Evolutionary conservation across 2,113 vertebrate species (phyloP), one percentile per base, ranked within the genome.

Genomic region (Muntiacus muntjak): DNA sequence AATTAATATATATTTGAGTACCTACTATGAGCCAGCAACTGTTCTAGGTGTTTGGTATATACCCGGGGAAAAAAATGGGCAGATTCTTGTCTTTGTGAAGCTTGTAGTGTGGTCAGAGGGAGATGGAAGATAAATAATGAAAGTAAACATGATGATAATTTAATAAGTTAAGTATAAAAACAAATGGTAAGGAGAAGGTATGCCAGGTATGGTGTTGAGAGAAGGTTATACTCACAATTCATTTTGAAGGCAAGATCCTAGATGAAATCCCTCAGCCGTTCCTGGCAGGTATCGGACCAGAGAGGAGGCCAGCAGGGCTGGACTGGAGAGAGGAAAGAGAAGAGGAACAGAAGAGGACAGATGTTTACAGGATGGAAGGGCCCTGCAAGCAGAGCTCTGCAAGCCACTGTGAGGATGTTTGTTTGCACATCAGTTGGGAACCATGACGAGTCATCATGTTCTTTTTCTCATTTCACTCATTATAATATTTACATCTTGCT

Each of bases 311-410:
- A 26, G 6, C 16, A 3, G 11, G 43, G 40, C 64, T 85, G 78
- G 86, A 60, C 26, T 7, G 6, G 67, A 54, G 52, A 60, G 54
- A 30, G 25, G 25, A 15, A 54, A 30, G 13, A 36, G n/a, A 13
- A 43, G 26, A 74, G 40, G 7, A 58, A 43, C 12, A 5, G 64
- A 45, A 83, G 33, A n/a, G 28, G 28, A 30, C 16, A 54, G 58
- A 33, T 0, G 0, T 13, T 30, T 4, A 5, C 1, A 40, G 7
- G 26, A 6, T 21, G 16, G 60, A 52, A 83, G 45, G 8, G 7
- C 9, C 47, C 47, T 17, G 15, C 16, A 36, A 28, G 7, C 15
- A 43, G 50, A 76, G 23, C 3, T 9, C 23, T 33, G 1, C 3
- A 10, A 3, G 15, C 26, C 7, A 2, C 5, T 13, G 25, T 7